These are phyloP conservation scores for Raja brachyura DNA, from an alignment of 2,113 vertebrate species.

Conservation along the genomic window DNA sequence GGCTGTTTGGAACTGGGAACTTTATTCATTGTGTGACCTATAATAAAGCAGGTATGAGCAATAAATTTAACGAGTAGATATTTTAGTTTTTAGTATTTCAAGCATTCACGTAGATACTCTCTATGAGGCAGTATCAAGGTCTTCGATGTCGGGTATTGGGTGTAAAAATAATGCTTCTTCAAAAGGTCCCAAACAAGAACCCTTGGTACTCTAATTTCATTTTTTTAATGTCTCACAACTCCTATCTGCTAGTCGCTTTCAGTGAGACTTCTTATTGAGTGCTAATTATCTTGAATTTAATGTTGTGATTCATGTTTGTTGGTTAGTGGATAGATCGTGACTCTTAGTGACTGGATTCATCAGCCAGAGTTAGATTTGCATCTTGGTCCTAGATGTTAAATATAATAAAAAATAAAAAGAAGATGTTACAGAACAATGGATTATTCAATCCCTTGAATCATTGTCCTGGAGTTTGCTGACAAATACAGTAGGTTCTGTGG, in stretches of 20 bases:
- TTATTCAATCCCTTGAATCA: neutral
- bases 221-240: neutral
- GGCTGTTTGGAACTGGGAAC: conserved; percentile 56
- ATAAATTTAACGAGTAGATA: neutral
- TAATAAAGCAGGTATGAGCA: conserved; percentile 69
- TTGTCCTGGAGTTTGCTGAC: neutral
- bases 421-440: neutral
- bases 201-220: neutral
- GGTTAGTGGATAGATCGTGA: neutral
- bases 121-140: neutral
- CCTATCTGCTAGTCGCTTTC: neutral
- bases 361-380: neutral
- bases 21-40: conserved; percentile 70
- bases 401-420: too few relatives aligned
- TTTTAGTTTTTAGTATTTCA: neutral
- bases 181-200: neutral
- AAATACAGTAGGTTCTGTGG: too few relatives aligned
- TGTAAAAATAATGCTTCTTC: neutral
- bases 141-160: neutral
- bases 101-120: too few relatives aligned
- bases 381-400: neutral
- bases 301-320: neutral
- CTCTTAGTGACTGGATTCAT: neutral
- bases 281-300: neutral
- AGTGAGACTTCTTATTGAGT: neutral